phyloP scores from a whole-genome alignment of 1,140 invertebrate genomes.

The Leptoteleia sp. region DNA sequence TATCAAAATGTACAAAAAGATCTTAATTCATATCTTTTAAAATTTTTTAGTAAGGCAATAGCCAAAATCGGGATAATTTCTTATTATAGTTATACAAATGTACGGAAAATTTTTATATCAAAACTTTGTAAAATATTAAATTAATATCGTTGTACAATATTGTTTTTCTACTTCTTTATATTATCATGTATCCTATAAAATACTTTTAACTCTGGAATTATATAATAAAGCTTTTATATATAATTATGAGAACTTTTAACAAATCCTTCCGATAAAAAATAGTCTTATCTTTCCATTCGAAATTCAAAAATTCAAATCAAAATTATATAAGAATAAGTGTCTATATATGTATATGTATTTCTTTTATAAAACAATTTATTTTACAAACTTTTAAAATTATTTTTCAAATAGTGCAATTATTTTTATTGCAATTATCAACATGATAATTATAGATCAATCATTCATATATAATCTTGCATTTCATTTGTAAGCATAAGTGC shows the following conservation, averaged over 20 bases:
- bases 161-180: too few relatives aligned
- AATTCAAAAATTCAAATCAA: background rate
- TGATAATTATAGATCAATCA: background rate
- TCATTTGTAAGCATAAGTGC: slow-evolving; percentile 22
- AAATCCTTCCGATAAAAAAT: slow-evolving; percentile 6
- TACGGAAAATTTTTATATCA: too few relatives aligned
- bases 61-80: background rate
- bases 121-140: too few relatives aligned
- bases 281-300: slow-evolving; percentile 7
- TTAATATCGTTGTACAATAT: too few relatives aligned
- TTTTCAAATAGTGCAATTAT: too few relatives aligned
- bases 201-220: slow-evolving; percentile 17
- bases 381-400: too few relatives aligned
- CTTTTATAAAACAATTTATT: too few relatives aligned
- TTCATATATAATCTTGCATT: slow-evolving; percentile 39
- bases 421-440: background rate
- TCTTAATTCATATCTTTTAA: too few relatives aligned
- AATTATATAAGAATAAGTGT: slow-evolving; percentile 17
- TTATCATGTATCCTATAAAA: background rate
- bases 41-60: background rate
- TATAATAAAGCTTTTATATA: slow-evolving; percentile 1
- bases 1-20: too few relatives aligned
- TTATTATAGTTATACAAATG: background rate
- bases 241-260: background rate
- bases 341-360: too few relatives aligned